Evolutionary conservation across 1,140 invertebrate genomes (phyloP), one percentile per base, ranked within the genome.

Genomic region (Drosophila erecta): DNA sequence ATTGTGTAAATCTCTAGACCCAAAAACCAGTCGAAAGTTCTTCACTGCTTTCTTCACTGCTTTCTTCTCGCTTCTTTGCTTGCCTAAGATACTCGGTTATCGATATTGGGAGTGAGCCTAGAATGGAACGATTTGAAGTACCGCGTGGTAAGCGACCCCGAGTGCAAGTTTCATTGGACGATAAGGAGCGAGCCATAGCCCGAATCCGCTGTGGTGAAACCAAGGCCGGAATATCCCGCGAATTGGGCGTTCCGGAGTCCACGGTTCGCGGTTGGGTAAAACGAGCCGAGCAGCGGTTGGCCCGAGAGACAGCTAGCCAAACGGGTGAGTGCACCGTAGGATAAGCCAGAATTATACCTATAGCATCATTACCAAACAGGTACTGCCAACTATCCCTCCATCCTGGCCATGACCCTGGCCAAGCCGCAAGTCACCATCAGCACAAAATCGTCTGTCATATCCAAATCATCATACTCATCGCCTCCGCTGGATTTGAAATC

Each of bases 251-350:
- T 24, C 84, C 84, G 17, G 84, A 89, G 66, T 89, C 84, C 4
- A 89, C 84, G 6, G 84, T 89, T 17, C 84, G 84, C 11, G 84
- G 84, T 4, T 89, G 84, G 84, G 84, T 89, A 3, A 89, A 89
- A 56, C 58, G 84, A 0, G 80, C 85, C 4, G 84, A 89, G 43
- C 80, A 75, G 73, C 80, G 84, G 15, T 43, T 77, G 15, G 65
- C 73, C 1, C 85, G 76, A 40, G 79, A 80, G 35, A 54, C 65
- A 0, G 15, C 8, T 1, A 64, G 44, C 15, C 38, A 47, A 47
- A 57, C 72, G 40, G 70, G 85, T 66, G 33, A 44, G 14, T 12
- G 8, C n/a, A 1, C n/a, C 4, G 12, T 41, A 2, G 1, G 27
- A 27, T 17, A 0, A n/a, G 11, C 1, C 20, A 5, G 22, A n/a